Base-by-base conservation (phyloP, 2,113 vertebrate species). In the Atrichornis clamosus region DNA sequence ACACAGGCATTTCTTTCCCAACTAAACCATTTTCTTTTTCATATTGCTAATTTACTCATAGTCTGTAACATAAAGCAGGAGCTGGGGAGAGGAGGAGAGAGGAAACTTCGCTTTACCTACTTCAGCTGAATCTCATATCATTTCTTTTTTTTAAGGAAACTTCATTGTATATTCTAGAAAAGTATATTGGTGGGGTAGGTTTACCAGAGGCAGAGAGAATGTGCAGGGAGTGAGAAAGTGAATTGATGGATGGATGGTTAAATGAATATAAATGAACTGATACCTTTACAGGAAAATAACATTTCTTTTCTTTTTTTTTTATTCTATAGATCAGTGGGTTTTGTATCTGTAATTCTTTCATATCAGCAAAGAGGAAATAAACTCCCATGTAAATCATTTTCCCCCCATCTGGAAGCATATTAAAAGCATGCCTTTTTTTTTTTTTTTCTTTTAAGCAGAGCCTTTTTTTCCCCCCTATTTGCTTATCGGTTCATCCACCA, bases 401-500 rank as follows among this genome's bases (percentile, higher is more conserved):
- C 87, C 98, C 98, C 97, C 98, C 98, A 98, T 98, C 98, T 98
- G 98, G 97, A 98, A 98, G 98, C 97, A 98, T 98, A 99, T 99
- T 98, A 99, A 99, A 99, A 98, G 96, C 98, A 98, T 98, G 98
- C 97, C 92, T 77, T 97, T 98, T 98, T 99, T 98, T 90, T 73
- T 68, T 79, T 73, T 80, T 59, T 84, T 95, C 98, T 98, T 99
- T 98, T 99, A 98, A 98, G 98, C 98, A 98, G 97, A 97, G 97
- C 97, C 96, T 92, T 96, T 97, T 93, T 92, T 77, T 63, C 64
- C 81, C 96, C 97, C 97, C 97, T 90, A 97, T 98, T 98, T 99
- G 98, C 98, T 99, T 99, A 99, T 99, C 99, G 97, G 98, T 98
- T 99, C 98, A 98, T 99, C 99, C 98, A 99, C 98, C 98, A 99